Evolutionary conservation across 2,797 vertebrate genomes (phyloP).

Genomic region (Ataeniobius toweri): DNA sequence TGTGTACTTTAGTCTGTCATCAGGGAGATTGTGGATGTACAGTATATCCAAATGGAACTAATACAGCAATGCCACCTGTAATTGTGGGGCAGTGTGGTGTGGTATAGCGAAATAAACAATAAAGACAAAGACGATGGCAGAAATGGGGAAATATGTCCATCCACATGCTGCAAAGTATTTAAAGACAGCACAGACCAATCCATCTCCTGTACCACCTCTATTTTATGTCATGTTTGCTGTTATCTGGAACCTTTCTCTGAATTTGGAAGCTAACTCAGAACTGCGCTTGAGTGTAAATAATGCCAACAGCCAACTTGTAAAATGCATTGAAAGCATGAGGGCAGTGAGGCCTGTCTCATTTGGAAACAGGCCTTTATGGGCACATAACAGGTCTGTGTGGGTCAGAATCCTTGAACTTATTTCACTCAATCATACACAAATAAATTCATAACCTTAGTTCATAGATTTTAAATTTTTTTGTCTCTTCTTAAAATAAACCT

Average conservation of each 20-base stretch:
- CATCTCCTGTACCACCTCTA: background rate
- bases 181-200: background rate
- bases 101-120: too few relatives aligned
- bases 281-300: background rate
- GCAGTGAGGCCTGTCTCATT: background rate
- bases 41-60: background rate
- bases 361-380: background rate
- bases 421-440: background rate
- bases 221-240: background rate
- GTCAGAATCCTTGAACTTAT: background rate
- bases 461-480: background rate
- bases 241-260: background rate
- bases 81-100: background rate
- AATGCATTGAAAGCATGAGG: background rate
- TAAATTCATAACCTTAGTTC: background rate
- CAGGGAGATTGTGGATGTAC: background rate
- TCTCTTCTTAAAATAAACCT: background rate
- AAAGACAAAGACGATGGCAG: background rate
- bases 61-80: background rate
- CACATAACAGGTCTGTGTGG: background rate
- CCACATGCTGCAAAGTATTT: background rate
- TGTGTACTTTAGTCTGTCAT: background rate
- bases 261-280: background rate
- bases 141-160: background rate
- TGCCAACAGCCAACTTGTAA: background rate